Percentiles rank a stretch among this genome's conserved stretches.
Conservation (phyloP, 2,797 vertebrate species). For the Hypotaenidia okinawae region DNA sequence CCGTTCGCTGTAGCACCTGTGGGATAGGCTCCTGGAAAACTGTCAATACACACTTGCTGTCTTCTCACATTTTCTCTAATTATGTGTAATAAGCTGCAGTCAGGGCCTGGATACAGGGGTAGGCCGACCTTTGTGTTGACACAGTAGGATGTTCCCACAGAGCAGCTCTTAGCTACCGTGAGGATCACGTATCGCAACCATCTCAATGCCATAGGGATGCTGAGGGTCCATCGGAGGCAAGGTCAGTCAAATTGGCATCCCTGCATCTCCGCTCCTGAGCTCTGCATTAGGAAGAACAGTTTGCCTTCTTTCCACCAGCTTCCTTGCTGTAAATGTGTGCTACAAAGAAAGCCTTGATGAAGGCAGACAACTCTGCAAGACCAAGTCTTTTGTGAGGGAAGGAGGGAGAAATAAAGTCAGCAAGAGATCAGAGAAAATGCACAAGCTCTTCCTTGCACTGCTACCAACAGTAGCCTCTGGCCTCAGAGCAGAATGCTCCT, state of each 20-base stretch:
- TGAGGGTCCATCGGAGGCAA: not conserved
- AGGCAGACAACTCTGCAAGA: not conserved
- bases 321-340: not conserved
- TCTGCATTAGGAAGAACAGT: not conserved
- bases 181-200: fast-evolving
- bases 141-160: not conserved
- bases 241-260: not conserved
- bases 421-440: not conserved
- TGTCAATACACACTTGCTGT: not conserved
- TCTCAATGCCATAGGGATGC: not conserved
- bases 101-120: not conserved
- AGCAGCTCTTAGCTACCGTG: not conserved
- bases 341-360: not conserved
- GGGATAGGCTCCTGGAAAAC: not conserved
- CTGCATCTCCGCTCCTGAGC: not conserved
- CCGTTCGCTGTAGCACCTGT: not conserved
- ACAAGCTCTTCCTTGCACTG: not conserved
- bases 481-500: fast-evolving
- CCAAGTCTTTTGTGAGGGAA: not conserved
- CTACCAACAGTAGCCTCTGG: not conserved
- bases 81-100: not conserved
- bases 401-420: not conserved
- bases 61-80: not conserved
- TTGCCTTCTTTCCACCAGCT: not conserved
- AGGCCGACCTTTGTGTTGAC: not conserved